Percentiles rank a stretch among this genome's conserved stretches.
phyloP scores from a whole-genome alignment of 2,113 vertebrate species.

The Lepidothrix coronata region DNA sequence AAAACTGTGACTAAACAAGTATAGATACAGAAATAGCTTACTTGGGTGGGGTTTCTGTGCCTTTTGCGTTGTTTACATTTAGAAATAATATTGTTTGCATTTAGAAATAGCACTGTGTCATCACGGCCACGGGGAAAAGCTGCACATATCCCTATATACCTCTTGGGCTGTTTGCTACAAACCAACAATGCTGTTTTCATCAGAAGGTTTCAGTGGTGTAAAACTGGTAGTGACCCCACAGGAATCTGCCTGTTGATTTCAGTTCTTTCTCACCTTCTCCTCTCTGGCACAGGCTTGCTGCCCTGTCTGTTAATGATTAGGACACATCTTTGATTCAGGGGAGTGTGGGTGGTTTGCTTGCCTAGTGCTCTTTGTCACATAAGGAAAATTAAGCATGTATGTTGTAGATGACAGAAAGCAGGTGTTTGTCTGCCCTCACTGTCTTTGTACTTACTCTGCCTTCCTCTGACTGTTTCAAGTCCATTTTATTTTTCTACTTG shows the following conservation, averaged over 20 bases:
- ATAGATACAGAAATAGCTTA: neutral
- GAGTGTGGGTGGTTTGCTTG: neutral
- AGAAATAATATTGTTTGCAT: neutral
- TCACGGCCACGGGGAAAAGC: neutral
- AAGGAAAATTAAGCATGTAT: neutral
- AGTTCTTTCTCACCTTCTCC: neutral
- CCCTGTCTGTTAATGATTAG: neutral
- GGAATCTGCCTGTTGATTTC: neutral
- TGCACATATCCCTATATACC: neutral
- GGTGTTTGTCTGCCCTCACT: neutral
- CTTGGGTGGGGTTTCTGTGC: neutral
- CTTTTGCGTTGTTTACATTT: neutral
- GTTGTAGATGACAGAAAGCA: neutral
- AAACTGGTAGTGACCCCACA: neutral
- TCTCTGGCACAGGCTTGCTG: neutral
- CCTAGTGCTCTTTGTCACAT: neutral
- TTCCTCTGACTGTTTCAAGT: neutral
- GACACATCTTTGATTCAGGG: neutral
- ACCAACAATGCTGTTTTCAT: neutral
- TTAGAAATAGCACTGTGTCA: neutral
- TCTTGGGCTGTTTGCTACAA: neutral
- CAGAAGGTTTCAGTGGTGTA: neutral
- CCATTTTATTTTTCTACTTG: neutral
- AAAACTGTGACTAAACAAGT: neutral
- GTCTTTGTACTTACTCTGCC: neutral